Evolutionary conservation across 2,888 invertebrate genomes (phyloP), one percentile per base, ranked within the genome.

Genomic region (Stramonita haemastoma): DNA sequence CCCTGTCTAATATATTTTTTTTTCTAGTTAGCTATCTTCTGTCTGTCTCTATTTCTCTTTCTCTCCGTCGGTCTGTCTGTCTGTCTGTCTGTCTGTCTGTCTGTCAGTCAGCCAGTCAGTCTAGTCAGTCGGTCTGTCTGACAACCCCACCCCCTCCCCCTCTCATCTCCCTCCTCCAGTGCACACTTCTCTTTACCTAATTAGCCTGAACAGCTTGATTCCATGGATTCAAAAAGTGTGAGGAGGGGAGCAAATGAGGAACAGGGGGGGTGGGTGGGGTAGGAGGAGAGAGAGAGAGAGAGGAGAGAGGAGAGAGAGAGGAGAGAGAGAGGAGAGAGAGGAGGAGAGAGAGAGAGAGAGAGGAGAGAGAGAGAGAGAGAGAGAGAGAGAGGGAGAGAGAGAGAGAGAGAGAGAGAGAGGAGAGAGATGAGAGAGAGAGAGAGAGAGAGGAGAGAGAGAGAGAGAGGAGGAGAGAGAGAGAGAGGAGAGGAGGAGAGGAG

Each of bases 121-220:
- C 46, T 8, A n/a, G 46, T 46, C 46, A 5, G 46, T 46, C 8
- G 2, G 46, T 81, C 79, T 81, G 32, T 81, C 79, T 81, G 29
- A 29, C 79, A 29, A 5, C 32, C 79, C 32, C 32, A 6, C 79
- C 32, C 79, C 32, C 79, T 34, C 13, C 77, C 46, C 73, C 73
- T 5, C 11, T 73, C n/a, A 11, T 26, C 73, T 11, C n/a, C 11
- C n/a, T n/a, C 73, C 73, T 11, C 73, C n/a, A n/a, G 26, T 26
- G 8, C 11, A 73, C 73, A n/a, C 29, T 73, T 79, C 79, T 34
- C 79, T 79, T 32, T 34, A 17, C 34, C 79, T 79, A 34, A 79
- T 79, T 79, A 79, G 32, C 79, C 26, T 26, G 32, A 79, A 34
- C 79, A 79, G 79, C 79, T 79, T 79, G 79, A 79, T 32, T 79